A percentile compares a stretch with the other conserved stretches of the same genome.
These are phyloP conservation scores for Hofmannophila pseudospretella DNA, from an alignment of 2,888 invertebrate species.

Conservation along the genomic window DNA sequence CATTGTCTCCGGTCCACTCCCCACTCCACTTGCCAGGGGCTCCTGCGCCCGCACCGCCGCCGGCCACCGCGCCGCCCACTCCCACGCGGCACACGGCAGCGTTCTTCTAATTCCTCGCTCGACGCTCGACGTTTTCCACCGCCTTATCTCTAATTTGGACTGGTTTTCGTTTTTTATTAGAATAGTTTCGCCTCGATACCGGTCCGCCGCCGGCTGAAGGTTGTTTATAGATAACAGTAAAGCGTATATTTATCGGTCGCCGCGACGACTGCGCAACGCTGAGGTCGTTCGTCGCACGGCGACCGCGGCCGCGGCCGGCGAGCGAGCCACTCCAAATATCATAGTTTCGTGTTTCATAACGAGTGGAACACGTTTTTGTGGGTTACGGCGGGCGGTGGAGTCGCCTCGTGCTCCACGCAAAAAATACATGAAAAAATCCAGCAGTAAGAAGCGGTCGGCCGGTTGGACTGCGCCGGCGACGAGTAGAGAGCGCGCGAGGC, in stretches of 20 bases:
- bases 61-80: neutral
- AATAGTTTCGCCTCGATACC: slow-evolving; percentile 73
- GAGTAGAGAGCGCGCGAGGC: no score
- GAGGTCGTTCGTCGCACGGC: slow-evolving; percentile 45
- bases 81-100: slow-evolving; percentile 5
- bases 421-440: slow-evolving; percentile 15
- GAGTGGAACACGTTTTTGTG: slow-evolving; percentile 67
- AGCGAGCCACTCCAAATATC: slow-evolving; percentile 55
- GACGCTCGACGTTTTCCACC: slow-evolving; percentile 31
- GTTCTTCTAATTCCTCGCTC: slow-evolving; percentile 27
- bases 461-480: no score
- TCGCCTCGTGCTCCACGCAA: slow-evolving; percentile 21
- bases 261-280: slow-evolving; percentile 53
- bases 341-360: slow-evolving; percentile 74
- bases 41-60: neutral
- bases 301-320: slow-evolving; percentile 25
- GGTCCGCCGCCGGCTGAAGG: slow-evolving; percentile 61
- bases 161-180: slow-evolving; percentile 72
- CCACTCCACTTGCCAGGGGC: neutral
- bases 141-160: slow-evolving; percentile 59
- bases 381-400: slow-evolving; percentile 49
- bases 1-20: slow-evolving; percentile 1
- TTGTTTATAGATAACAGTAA: slow-evolving; percentile 72
- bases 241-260: slow-evolving; percentile 63
- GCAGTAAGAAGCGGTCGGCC: slow-evolving; percentile 18